Percentiles rank a stretch among this genome's conserved stretches.
Evolutionary conservation across 2,113 vertebrate species (phyloP).

Genomic region (Calonectris borealis): DNA sequence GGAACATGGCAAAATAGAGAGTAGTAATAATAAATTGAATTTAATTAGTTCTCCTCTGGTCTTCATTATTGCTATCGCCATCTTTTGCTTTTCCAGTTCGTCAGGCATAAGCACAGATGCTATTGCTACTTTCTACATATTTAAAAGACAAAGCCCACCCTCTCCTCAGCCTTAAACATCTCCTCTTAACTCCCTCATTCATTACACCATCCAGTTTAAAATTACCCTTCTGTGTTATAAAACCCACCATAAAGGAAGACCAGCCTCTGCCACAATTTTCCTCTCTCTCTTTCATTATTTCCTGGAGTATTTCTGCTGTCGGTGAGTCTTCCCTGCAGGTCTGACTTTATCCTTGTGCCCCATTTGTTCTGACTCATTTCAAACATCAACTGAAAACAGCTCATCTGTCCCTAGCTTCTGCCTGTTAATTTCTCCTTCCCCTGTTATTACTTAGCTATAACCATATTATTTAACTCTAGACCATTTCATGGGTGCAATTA

Average conservation of each 20-base stretch:
- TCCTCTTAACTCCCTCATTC: neutral
- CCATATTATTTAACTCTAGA: neutral
- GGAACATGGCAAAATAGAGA: neutral
- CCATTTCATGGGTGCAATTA: neutral
- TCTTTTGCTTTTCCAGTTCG: constrained; percentile 20
- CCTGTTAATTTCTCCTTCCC: neutral
- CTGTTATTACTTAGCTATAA: constrained; percentile 7
- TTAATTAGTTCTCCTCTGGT: constrained; percentile 36
- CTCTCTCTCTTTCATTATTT: neutral
- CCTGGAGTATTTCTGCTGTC: neutral
- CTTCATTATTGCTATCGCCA: neutral
- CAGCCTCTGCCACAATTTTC: neutral
- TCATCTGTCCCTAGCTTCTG: neutral
- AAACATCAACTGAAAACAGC: neutral
- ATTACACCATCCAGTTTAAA: neutral
- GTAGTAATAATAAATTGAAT: constrained; percentile 47
- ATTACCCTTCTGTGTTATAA: neutral
- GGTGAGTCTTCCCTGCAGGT: neutral
- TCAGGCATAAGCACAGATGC: neutral
- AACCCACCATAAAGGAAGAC: neutral
- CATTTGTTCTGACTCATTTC: constrained; percentile 24
- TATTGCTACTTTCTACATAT: neutral
- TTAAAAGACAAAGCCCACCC: neutral
- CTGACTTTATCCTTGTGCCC: neutral
- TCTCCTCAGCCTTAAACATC: neutral